A percentile compares a stretch with the other conserved stretches of the same genome.
phyloP scores from a whole-genome alignment of 2,888 invertebrate genomes.

The Drosophila recens region DNA sequence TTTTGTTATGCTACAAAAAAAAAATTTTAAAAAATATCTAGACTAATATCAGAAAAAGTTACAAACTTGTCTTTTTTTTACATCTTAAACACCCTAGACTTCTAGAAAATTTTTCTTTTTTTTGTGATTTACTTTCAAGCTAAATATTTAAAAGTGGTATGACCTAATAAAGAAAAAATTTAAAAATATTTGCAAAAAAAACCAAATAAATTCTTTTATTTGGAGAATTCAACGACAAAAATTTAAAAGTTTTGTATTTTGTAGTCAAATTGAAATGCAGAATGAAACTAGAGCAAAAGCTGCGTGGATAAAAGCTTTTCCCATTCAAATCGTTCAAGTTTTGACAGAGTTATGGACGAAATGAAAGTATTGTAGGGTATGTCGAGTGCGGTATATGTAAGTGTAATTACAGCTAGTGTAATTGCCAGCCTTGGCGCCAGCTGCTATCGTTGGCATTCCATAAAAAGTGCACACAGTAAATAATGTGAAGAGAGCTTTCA shows the following conservation, averaged over 20 bases:
- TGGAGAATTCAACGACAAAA: neutral
- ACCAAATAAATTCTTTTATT: neutral
- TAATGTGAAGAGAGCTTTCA: slow-evolving; percentile 33
- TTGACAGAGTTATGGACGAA: neutral
- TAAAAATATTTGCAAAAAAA: neutral
- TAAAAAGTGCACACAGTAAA: slow-evolving; percentile 39
- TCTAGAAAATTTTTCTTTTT: too few species aligned
- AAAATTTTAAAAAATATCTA: too few species aligned
- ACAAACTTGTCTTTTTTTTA: too few species aligned
- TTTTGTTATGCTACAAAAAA: too few species aligned
- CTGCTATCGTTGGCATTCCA: slow-evolving; percentile 12
- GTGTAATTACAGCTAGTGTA: neutral
- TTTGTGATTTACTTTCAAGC: too few species aligned
- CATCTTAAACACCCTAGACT: too few species aligned
- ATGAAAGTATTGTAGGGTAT: slow-evolving; percentile 4
- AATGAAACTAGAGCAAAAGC: neutral
- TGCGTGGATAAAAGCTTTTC: neutral
- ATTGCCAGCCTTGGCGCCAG: slow-evolving; percentile 29
- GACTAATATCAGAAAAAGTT: too few species aligned
- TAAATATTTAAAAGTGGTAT: too few species aligned
- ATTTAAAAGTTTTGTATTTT: too few species aligned
- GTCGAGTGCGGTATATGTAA: neutral
- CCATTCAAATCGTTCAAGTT: neutral
- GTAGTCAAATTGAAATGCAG: too few species aligned
- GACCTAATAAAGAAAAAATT: too few species aligned